These are phyloP conservation scores for Myotis vivesi DNA, from an alignment of 2,797 vertebrate genomes.

Conservation along the genomic window DNA sequence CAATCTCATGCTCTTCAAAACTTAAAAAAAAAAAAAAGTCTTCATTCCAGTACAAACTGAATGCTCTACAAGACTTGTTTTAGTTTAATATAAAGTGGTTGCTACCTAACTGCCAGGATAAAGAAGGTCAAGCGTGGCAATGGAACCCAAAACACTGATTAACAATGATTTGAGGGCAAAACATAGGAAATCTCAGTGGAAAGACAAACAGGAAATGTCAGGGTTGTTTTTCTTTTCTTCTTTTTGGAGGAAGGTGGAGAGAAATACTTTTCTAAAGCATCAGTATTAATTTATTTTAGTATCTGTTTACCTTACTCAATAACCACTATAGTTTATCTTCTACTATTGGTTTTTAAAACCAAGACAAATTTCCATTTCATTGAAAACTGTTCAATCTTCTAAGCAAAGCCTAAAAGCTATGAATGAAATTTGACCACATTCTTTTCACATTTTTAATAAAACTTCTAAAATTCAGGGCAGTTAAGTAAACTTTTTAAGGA, in stretches of 20 bases:
- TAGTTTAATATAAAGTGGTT: neutral
- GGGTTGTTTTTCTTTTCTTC: neutral
- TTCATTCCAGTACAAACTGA: neutral
- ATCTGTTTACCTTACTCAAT: neutral
- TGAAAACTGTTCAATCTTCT: neutral
- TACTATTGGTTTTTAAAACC: neutral
- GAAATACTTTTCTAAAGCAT: neutral
- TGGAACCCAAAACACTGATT: neutral
- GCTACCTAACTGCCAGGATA: neutral
- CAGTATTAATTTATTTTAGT: neutral
- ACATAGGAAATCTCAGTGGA: neutral
- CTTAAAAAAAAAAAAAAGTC: neutral
- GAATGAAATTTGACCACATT: neutral
- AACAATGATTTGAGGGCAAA: neutral
- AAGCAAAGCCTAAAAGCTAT: neutral
- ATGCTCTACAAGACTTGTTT: neutral
- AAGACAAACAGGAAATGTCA: neutral
- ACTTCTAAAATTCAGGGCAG: neutral
- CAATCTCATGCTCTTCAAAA: neutral
- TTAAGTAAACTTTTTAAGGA: neutral
- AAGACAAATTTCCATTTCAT: neutral
- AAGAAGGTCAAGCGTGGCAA: neutral
- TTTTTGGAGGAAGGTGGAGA: neutral
- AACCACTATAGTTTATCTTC: neutral
- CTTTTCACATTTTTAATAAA: neutral